Evolutionary conservation across 2,797 vertebrate genomes (phyloP).

Genomic region (Cetoscarus ocellatus): DNA sequence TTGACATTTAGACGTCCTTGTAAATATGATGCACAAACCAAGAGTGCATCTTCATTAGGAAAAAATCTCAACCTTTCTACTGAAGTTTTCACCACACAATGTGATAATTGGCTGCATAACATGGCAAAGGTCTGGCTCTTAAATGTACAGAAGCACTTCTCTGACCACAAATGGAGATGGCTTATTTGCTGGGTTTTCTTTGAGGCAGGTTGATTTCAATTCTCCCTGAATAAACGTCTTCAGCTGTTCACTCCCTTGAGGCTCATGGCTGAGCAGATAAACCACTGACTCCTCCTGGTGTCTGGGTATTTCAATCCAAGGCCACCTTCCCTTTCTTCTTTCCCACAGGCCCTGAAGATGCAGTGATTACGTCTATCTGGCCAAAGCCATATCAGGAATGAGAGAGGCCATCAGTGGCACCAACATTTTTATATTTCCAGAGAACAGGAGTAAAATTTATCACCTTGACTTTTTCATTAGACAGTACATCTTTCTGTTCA

Average conservation of each 20-base stretch:
- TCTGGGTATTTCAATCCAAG: constrained; percentile 70
- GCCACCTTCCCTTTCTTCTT: constrained; percentile 58
- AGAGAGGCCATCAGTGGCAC: constrained; percentile 39
- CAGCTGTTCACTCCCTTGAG: constrained; percentile 71
- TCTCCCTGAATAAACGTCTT: constrained; percentile 66
- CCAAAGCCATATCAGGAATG: constrained; percentile 51
- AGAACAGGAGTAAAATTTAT: constrained; percentile 31
- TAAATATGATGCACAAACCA: constrained; percentile 30
- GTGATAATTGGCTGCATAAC: background rate
- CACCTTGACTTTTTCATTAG: constrained; percentile 32
- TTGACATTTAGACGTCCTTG: constrained; percentile 51
- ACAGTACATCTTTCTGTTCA: constrained; percentile 32
- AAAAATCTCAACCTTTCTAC: constrained; percentile 16
- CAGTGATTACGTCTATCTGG: constrained; percentile 77
- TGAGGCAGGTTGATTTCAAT: constrained; percentile 44
- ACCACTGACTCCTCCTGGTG: constrained; percentile 61
- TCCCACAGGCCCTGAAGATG: constrained; percentile 55
- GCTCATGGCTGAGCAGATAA: constrained; percentile 67
- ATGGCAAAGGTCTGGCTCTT: constrained; percentile 17
- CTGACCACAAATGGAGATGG: constrained; percentile 50
- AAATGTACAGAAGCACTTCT: constrained; percentile 24
- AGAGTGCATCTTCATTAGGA: constrained; percentile 17
- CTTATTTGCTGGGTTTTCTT: constrained; percentile 56
- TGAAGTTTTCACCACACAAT: constrained; percentile 8
- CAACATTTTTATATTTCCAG: constrained; percentile 34